These are phyloP conservation scores for Synaphobranchus kaupii DNA, from an alignment of 2,797 vertebrate genomes.

Conservation along the genomic window DNA sequence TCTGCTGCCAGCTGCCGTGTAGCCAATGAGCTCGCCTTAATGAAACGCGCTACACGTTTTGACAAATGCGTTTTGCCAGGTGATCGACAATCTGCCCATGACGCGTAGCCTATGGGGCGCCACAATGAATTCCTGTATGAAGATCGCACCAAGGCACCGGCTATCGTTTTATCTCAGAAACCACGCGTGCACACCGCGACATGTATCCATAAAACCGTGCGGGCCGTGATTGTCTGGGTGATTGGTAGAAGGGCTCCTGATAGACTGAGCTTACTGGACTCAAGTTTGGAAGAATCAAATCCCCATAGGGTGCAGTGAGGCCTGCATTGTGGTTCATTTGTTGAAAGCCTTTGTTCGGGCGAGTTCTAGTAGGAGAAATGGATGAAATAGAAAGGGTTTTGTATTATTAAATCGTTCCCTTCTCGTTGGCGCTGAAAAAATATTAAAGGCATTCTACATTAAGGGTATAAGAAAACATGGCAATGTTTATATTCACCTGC, in stretches of 20 bases:
- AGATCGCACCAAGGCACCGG: not conserved
- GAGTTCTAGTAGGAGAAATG: not conserved
- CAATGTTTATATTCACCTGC: not conserved
- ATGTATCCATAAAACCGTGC: not conserved
- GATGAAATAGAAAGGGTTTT: not conserved
- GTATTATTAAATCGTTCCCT: not conserved
- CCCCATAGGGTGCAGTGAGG: not conserved
- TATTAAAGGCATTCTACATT: not conserved
- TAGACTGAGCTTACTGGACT: not conserved
- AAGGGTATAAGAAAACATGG: not conserved
- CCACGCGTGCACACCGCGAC: not conserved
- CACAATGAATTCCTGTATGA: not conserved
- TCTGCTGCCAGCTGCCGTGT: not conserved
- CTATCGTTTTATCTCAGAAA: not conserved
- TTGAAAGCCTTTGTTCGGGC: not conserved
- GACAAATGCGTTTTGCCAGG: not conserved
- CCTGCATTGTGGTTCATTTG: not conserved
- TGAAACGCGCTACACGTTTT: not conserved
- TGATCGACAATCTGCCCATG: not conserved
- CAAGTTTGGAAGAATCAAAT: not conserved
- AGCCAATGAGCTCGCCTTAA: not conserved
- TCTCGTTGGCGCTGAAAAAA: not conserved
- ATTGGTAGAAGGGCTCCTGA: not conserved
- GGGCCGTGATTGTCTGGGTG: not conserved
- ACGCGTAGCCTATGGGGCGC: not conserved